These are phyloP conservation scores for Hyposmocoma kahamanoa DNA, from an alignment of 1,140 invertebrate species.

Conservation along the genomic window DNA sequence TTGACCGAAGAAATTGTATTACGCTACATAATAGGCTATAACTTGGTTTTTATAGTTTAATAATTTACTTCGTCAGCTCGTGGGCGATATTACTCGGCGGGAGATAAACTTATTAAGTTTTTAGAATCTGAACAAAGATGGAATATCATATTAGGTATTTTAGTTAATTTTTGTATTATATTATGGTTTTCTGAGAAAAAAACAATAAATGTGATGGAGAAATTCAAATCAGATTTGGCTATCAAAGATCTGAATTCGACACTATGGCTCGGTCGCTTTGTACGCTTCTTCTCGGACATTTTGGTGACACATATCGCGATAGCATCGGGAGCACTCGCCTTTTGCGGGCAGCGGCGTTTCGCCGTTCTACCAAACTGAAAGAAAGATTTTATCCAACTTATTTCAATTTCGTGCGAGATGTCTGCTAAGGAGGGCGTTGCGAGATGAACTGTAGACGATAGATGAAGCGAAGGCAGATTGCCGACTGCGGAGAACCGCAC, in stretches of 20 bases:
- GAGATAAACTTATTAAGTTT: constrained; percentile 28
- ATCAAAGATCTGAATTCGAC: constrained; percentile 19
- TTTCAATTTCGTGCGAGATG: constrained; percentile 41
- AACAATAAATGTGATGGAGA: background rate
- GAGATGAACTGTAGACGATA: constrained; percentile 4
- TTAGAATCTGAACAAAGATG: constrained; percentile 14
- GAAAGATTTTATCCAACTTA: constrained; percentile 35
- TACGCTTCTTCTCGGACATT: constrained; percentile 23
- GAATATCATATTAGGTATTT: background rate
- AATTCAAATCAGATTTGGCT: constrained; percentile 22
- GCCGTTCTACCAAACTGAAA: too few relatives aligned
- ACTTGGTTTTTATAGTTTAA: constrained; percentile 8
- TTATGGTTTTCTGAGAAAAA: too few relatives aligned
- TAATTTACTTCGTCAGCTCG: constrained; percentile 17
- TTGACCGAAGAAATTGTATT: background rate
- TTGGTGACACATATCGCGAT: constrained; percentile 34
- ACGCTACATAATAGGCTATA: background rate
- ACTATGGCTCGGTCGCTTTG: constrained; percentile 21
- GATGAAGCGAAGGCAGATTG: too few relatives aligned
- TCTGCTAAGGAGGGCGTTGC: constrained; percentile 20
- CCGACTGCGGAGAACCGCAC: constrained; percentile 13
- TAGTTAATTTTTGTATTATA: background rate
- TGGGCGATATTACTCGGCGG: constrained; percentile 26
- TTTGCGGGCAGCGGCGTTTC: constrained; percentile 26
- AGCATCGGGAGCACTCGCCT: constrained; percentile 31